Conservation (phyloP, 2,797 vertebrate species). For the Mormyrops attenuatus region DNA sequence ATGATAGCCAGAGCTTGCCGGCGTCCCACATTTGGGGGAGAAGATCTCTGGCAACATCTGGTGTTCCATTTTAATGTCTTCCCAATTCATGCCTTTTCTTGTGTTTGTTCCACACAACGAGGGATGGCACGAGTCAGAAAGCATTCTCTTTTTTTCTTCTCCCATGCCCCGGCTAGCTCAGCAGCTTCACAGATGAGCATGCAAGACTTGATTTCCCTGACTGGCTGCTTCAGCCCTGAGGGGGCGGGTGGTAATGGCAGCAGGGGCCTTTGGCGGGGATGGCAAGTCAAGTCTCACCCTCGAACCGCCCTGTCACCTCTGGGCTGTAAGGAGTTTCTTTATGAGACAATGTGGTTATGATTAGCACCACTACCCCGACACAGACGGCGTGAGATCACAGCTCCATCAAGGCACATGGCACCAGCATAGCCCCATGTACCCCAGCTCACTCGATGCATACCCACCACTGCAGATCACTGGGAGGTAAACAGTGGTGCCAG, state of each 20-base stretch:
- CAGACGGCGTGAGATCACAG: background rate
- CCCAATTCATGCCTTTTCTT: conserved; percentile 4
- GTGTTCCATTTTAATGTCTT: conserved; percentile 15
- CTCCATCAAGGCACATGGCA: background rate
- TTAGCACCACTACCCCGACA: conserved; percentile 34
- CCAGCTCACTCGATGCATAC: background rate
- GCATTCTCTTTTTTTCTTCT: background rate
- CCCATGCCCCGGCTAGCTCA: conserved; percentile 12
- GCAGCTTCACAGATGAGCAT: background rate
- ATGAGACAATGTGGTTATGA: conserved; percentile 38
- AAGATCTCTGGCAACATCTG: conserved; percentile 39
- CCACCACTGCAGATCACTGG: conserved; percentile 23
- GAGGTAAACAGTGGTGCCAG: conserved; percentile 33
- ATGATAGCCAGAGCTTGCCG: conserved; percentile 10
- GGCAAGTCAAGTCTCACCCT: background rate
- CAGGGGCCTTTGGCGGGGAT: background rate
- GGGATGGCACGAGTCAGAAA: conserved; percentile 31
- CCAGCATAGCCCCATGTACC: conserved; percentile 7
- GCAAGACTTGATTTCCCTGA: background rate
- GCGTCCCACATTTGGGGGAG: background rate
- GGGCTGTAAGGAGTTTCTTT: conserved; percentile 22
- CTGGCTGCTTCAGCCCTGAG: conserved; percentile 3
- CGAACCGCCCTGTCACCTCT: conserved; percentile 27
- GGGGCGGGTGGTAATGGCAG: background rate
- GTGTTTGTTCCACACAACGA: conserved; percentile 31